These are phyloP conservation scores for Troides oblongomaculatus DNA, from an alignment of 2,888 invertebrate species.

Conservation along the genomic window DNA sequence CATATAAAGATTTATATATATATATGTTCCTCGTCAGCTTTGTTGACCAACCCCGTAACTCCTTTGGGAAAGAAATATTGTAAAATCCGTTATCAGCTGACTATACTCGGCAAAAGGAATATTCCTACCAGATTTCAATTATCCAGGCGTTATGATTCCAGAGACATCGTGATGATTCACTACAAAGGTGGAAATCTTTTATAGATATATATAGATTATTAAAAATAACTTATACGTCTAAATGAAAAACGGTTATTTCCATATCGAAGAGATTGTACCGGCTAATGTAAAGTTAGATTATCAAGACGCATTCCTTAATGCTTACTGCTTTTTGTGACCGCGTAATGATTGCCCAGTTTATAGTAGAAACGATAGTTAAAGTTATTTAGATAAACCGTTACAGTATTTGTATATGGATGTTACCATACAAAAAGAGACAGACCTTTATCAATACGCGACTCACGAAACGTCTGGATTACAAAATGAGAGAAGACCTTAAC, in stretches of 20 bases:
- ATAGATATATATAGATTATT: no score
- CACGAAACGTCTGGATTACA: slow-evolving; percentile 8
- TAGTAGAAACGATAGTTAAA: not conserved
- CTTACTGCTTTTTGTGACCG: slow-evolving; percentile 18
- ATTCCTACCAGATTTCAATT: no score
- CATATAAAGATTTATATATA: no score
- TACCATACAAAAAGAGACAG: not conserved
- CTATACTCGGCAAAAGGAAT: no score
- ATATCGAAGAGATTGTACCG: not conserved
- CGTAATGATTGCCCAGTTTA: slow-evolving; percentile 13
- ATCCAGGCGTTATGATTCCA: no score
- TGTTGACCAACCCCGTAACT: no score
- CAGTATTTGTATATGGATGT: not conserved
- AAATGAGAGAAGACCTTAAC: slow-evolving; percentile 2
- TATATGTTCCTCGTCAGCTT: no score
- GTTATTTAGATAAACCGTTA: slow-evolving; percentile 1
- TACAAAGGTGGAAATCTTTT: no score
- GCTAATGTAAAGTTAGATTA: slow-evolving; percentile 1
- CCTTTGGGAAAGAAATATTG: no score
- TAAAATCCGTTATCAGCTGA: no score
- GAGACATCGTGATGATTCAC: no score
- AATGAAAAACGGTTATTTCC: not conserved
- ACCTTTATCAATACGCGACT: slow-evolving; percentile 8
- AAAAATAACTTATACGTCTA: no score
- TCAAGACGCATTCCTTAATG: not conserved